Percentiles rank a stretch among this genome's conserved stretches.
phyloP scores from a whole-genome alignment of 2,888 invertebrate genomes.

The Monochamus alternatus region DNA sequence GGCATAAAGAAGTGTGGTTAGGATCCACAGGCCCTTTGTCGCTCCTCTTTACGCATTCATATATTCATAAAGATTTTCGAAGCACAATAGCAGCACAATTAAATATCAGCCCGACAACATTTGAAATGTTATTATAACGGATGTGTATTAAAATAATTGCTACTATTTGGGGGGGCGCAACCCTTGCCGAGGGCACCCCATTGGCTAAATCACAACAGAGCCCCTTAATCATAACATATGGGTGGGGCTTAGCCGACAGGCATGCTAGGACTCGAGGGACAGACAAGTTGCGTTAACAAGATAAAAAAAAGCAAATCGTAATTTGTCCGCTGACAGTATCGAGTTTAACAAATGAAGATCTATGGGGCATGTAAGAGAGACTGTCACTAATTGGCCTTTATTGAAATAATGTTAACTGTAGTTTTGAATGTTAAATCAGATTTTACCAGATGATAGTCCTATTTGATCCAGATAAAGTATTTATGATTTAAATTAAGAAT shows the following conservation, averaged over 20 bases:
- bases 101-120: slow-evolving; percentile 63
- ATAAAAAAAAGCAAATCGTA: slow-evolving; percentile 52
- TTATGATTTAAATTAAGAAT: no score
- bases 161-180: slow-evolving; percentile 51
- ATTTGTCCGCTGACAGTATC: slow-evolving; percentile 50
- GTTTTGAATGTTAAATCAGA: slow-evolving; percentile 9
- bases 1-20: slow-evolving; percentile 53
- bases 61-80: slow-evolving; percentile 60
- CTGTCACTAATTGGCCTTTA: slow-evolving; percentile 29
- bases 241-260: slow-evolving; percentile 56
- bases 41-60: slow-evolving; percentile 48
- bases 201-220: slow-evolving; percentile 57
- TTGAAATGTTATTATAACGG: slow-evolving; percentile 65
- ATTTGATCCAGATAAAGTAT: no score
- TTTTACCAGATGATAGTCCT: no score
- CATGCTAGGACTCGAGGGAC: slow-evolving; percentile 49
- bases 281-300: slow-evolving; percentile 57
- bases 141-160: slow-evolving; percentile 66
- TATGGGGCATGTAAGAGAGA: slow-evolving; percentile 32
- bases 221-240: slow-evolving; percentile 61
- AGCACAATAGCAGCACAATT: slow-evolving; percentile 65
- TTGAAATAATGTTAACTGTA: slow-evolving; percentile 6
- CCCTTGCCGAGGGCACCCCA: slow-evolving; percentile 50
- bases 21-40: slow-evolving; percentile 40
- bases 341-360: slow-evolving; percentile 49